Base-by-base conservation (phyloP, 2,113 vertebrate genomes). In the Promerops cafer region DNA sequence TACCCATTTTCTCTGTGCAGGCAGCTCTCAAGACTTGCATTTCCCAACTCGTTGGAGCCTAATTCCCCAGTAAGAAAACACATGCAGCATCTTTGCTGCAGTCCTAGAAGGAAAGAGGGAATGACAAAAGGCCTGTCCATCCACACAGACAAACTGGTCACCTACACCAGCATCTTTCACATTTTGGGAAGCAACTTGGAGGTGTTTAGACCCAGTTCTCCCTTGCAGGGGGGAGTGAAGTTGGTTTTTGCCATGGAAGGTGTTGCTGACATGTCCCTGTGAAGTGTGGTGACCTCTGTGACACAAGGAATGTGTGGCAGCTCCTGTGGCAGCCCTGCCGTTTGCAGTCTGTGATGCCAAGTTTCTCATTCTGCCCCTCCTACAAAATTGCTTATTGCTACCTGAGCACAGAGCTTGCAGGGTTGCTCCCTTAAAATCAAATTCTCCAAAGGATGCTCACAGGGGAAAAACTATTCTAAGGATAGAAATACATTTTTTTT, bases 1-100 rank as follows among this genome's bases (percentile, higher is more conserved):
- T 89, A 90, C 60, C 60, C 72, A 18, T 69, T 82, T 89, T 44
- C 64, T 77, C 83, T 21, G 44, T 13, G 65, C 72, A 92, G 47
- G 80, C 83, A 89, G 61, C 61, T 75, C 69, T 83, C 42, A 56
- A 84, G 60, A 87, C 68, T 47, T 63, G 72, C 44, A 80, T 40
- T 94, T 88, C 64, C 86, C 76, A 75, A 53, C 68, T 19, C 10
- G 21, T 8, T 71, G 56, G 71, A 59, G 72, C 31, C 60, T 63
- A 81, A 75, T 61, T 92, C n/a, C 17, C 24, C 9, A 3, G 45
- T 39, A 92, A 52, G 49, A 42, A 80, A 94, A 77, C 11, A 63
- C 9, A 16, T 20, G 28, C 86, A 88, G 52, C 12, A 74, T 54
- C 47, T 74, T 39, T 42, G 59, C 80, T 65, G 28, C 54, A 75